A percentile compares a stretch with the other conserved stretches of the same genome.
These are phyloP conservation scores for Labeo calbasu DNA, from an alignment of 2,797 vertebrate species.

Conservation along the genomic window DNA sequence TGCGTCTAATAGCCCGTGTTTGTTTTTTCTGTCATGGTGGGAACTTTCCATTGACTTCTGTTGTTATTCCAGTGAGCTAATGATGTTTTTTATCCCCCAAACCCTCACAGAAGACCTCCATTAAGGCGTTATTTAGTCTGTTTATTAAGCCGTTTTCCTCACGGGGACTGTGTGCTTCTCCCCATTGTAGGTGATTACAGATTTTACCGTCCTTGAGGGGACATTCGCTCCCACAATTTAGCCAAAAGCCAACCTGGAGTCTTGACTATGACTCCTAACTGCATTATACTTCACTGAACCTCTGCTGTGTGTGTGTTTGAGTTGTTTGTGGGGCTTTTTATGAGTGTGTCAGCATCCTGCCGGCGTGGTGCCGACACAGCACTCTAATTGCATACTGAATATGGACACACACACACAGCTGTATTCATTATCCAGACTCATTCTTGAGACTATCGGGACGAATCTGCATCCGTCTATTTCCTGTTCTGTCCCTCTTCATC, in stretches of 20 bases:
- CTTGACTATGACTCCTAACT: slow-evolving; percentile 33
- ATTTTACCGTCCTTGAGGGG: background rate
- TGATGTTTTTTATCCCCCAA: slow-evolving; percentile 8
- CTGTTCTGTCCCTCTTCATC: slow-evolving; percentile 36
- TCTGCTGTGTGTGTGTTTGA: slow-evolving; percentile 12
- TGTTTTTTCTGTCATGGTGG: background rate
- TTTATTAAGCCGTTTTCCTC: background rate
- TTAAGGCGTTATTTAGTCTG: slow-evolving; percentile 22
- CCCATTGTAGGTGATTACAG: background rate
- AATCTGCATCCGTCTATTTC: slow-evolving; percentile 31
- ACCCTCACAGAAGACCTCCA: background rate
- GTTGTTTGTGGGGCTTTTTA: slow-evolving; percentile 32
- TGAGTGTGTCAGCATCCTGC: slow-evolving; percentile 44
- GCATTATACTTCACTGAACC: slow-evolving; percentile 11
- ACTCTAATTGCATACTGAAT: slow-evolving; percentile 51
- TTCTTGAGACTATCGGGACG: slow-evolving; percentile 28
- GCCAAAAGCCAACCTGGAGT: background rate
- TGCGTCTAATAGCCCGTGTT: background rate
- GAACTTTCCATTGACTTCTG: slow-evolving; percentile 5
- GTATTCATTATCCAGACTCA: slow-evolving; percentile 38
- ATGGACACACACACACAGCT: slow-evolving; percentile 13
- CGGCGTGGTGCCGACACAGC: slow-evolving; percentile 37
- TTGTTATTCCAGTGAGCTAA: slow-evolving; percentile 11
- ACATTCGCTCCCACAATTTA: background rate
- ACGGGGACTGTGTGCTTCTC: background rate